Evolutionary conservation across 1,140 invertebrate species (phyloP), one percentile per base, ranked within the genome.

Genomic region (Acyrthosiphon pisum): DNA sequence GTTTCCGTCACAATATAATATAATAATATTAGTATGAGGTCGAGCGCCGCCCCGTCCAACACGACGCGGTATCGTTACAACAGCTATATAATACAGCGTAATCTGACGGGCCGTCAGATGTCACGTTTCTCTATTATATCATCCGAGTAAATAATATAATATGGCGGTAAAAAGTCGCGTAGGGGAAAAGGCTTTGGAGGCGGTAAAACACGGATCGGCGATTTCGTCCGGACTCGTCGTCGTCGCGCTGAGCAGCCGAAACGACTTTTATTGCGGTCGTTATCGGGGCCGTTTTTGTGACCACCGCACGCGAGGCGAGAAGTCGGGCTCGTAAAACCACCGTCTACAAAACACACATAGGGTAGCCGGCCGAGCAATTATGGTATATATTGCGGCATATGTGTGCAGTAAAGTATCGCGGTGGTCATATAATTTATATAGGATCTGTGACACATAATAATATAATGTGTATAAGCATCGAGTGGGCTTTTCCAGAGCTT

Each of bases 181-280:
- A n/a, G 60, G 30, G n/a, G n/a, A 2, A 76, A 76, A 35, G 30
- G 30, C 60, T 76, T 76, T n/a, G 18, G n/a, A 76, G 60, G 14
- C n/a, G 30, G n/a, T 76, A n/a, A 76, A 76, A 76, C 30, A 76
- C 30, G 60, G n/a, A n/a, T n/a, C 4, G 60, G 60, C 14, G n/a
- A n/a, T 76, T 76, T 76, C 9, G n/a, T 76, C 60, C n/a, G 4
- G 60, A n/a, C 60, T n/a, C 30, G 56, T 41, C 41, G 9, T 68
- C 60, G 30, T 68, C 22, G 60, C 60, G 60, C 30, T 9, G n/a
- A 76, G n/a, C 6, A 4, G 60, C n/a, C 60, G n/a, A 76, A 76
- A 76, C 30, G 60, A n/a, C 60, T 76, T 76, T 76, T 76, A 76
- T n/a, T 76, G 60, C 60, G 60, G 60, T n/a, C 60, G n/a, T 76